phyloP scores from a whole-genome alignment of 2,113 vertebrate genomes.

The Thunnus thynnus region DNA sequence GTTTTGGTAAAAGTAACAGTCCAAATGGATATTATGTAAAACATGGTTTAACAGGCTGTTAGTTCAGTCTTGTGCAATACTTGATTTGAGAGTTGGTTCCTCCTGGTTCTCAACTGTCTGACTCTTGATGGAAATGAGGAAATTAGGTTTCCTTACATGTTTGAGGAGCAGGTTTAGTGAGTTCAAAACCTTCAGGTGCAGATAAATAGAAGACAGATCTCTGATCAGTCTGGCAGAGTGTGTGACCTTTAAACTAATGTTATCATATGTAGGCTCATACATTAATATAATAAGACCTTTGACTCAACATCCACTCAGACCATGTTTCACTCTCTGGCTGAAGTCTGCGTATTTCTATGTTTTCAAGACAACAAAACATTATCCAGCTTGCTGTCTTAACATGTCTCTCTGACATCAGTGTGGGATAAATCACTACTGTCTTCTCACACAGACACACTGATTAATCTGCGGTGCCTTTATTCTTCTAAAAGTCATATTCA shows the following conservation, averaged over 20 bases:
- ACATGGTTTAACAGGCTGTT: too few relatives aligned
- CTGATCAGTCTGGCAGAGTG: neutral
- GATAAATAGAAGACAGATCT: neutral
- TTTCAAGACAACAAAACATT: conserved; percentile 2
- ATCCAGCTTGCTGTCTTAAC: neutral
- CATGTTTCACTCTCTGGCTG: neutral
- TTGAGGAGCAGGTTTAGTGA: neutral
- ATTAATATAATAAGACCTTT: neutral
- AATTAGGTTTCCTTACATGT: too few relatives aligned
- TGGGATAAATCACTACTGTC: neutral
- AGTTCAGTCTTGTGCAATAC: too few relatives aligned
- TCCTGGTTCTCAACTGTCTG: too few relatives aligned
- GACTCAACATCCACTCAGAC: neutral
- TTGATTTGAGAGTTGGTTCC: too few relatives aligned
- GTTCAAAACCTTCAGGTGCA: neutral
- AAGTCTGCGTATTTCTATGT: neutral
- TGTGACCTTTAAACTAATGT: conserved; percentile 4
- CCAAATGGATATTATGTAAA: too few relatives aligned
- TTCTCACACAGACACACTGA: too few relatives aligned
- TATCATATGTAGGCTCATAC: neutral
- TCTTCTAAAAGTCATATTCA: too few relatives aligned
- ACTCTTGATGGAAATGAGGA: too few relatives aligned
- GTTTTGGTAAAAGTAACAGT: too few relatives aligned
- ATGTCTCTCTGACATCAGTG: neutral
- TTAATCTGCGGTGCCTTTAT: too few relatives aligned